Evolutionary conservation across 2,888 invertebrate species (phyloP).

Genomic region (Ichneumon xanthorius): DNA sequence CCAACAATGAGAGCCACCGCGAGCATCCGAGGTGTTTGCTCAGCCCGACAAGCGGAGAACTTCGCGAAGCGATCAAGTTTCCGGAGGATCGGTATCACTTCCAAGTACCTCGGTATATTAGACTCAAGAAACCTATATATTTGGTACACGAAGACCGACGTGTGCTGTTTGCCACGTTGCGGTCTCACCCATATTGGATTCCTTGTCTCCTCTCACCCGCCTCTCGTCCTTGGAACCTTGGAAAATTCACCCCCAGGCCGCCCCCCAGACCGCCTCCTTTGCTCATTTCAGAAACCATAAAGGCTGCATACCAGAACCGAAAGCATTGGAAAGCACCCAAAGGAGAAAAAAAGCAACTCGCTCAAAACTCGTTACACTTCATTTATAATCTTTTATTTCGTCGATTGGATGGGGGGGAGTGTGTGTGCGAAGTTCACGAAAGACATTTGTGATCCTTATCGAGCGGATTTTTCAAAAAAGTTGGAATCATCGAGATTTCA

Average conservation of each 20-base stretch:
- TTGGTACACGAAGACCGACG: slow-evolving; percentile 75
- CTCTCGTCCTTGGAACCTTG: slow-evolving; percentile 20
- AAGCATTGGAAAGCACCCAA: slow-evolving; percentile 11
- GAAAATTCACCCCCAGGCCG: slow-evolving; percentile 41
- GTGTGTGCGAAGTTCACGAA: background rate
- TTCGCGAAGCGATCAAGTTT: slow-evolving; percentile 66
- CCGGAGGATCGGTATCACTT: slow-evolving; percentile 63
- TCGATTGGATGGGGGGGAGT: background rate
- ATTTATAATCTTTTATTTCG: slow-evolving; percentile 38
- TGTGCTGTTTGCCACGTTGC: slow-evolving; percentile 81
- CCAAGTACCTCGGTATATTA: slow-evolving; percentile 54
- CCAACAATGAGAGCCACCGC: slow-evolving; percentile 33
- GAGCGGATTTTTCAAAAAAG: slow-evolving; percentile 32
- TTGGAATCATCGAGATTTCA: slow-evolving; percentile 63
- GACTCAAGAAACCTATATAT: slow-evolving; percentile 42
- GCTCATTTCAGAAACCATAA: slow-evolving; percentile 46
- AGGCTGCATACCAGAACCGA: slow-evolving; percentile 34
- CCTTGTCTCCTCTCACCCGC: slow-evolving; percentile 61
- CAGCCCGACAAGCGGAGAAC: slow-evolving; percentile 65
- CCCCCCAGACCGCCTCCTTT: slow-evolving; percentile 4
- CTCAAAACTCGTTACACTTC: slow-evolving; percentile 49
- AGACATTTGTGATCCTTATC: slow-evolving; percentile 40
- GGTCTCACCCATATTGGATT: slow-evolving; percentile 82
- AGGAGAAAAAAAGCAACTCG: slow-evolving; percentile 26
- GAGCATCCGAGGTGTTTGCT: slow-evolving; percentile 57